Base-by-base conservation (phyloP, 2,797 vertebrate genomes). In the Urosaurus nigricauda region DNA sequence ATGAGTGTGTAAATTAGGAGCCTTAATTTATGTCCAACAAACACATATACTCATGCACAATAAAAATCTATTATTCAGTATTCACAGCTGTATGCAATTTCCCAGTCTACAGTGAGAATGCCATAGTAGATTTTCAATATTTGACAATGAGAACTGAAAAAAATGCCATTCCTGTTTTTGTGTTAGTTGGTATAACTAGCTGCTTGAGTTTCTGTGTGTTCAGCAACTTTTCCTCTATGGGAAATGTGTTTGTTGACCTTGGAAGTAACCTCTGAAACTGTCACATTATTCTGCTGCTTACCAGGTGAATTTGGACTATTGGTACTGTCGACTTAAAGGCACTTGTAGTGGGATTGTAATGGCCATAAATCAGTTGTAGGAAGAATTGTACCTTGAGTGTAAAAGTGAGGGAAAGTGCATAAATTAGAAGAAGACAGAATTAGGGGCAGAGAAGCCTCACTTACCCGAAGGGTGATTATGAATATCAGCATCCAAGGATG, bases 161-260 rank as follows among this genome's bases (percentile, higher is more conserved):
- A 70, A 75, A 7, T 35, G 7, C 7, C 47, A 12, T 86, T 0
- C 82, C 13, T 89, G 2, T 88, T 90, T 87, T 16, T 82, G 14
- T 73, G 5, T 37, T 77, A 21, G 70, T 17, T 88, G 17, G 12
- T 78, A 81, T 71, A 16, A 74, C 29, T n/a, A 84, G 37, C 17
- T 56, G 2, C 19, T 60, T 80, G 60, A 71, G 51, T 88, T 89
- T 88, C 13, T 82, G 0, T n/a, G 32, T 82, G 3, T 79, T 86
- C 40, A 86, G 24, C 19, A 58, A 60, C 60, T 29, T 74, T 17
- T 84, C 17, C 37, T 78, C 11, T 83, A 51, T 3, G 24, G 6
- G 43, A 32, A 43, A 77, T 11, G 29, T 86, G 89, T 16, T 37
- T 84, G 65, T 26, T 92, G 71, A 87, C 58, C n/a, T 89, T 86